These are phyloP conservation scores for Whitmania pigra DNA, from an alignment of 1,140 invertebrate genomes.

Conservation along the genomic window DNA sequence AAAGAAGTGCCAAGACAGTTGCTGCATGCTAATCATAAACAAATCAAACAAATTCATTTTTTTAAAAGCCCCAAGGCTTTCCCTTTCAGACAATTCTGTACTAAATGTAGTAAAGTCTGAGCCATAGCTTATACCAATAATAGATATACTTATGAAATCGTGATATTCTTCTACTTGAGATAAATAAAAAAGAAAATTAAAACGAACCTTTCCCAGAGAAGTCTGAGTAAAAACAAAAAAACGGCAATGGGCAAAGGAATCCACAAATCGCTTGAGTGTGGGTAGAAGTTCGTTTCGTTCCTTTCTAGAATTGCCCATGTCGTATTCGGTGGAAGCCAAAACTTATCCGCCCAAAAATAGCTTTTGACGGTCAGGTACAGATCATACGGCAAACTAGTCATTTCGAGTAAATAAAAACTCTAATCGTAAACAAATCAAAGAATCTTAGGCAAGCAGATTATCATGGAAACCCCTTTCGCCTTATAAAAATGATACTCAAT, in stretches of 20 bases:
- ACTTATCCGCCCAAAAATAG: conserved; percentile 22
- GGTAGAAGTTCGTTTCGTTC: conserved; percentile 20
- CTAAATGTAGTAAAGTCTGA: no score
- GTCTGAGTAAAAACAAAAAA: conserved; percentile 19
- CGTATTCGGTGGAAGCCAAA: conserved; percentile 24
- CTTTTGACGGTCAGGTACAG: conserved; percentile 16
- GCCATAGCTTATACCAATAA: no score
- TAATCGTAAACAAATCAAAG: not conserved
- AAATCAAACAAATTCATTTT: no score
- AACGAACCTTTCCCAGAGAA: conserved; percentile 24
- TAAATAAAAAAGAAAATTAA: no score
- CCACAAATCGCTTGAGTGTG: conserved; percentile 22
- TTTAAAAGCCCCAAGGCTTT: no score
- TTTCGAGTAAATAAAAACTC: not conserved
- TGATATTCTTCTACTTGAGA: no score
- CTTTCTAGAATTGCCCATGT: conserved; percentile 20
- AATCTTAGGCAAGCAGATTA: not conserved
- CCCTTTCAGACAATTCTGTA: no score
- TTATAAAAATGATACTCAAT: not conserved
- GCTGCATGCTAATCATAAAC: no score
- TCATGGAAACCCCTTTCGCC: not conserved
- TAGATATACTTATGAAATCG: no score
- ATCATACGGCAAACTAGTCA: not conserved
- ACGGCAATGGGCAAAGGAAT: conserved; percentile 22
- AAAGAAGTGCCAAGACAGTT: no score